Evolutionary conservation across 2,113 vertebrate genomes (phyloP).

Genomic region (Atrichornis clamosus): DNA sequence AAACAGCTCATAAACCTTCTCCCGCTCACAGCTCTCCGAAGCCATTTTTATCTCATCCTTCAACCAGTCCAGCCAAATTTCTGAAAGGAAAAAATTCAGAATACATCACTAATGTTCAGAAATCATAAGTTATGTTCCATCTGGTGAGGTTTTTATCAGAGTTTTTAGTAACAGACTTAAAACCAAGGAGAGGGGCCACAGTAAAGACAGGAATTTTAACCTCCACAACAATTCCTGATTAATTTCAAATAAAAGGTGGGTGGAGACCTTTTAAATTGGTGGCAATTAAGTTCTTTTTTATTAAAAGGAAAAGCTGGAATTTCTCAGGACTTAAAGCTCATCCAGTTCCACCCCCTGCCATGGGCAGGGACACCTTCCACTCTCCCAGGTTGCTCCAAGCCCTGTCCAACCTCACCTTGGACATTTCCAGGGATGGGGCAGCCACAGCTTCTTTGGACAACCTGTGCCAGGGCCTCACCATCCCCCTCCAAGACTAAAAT

Average conservation of each 20-base stretch:
- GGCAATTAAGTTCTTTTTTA: background rate
- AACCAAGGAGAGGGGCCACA: accelerated
- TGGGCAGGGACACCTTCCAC: background rate
- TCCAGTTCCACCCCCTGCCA: background rate
- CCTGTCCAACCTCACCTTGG: accelerated
- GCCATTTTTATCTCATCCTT: constrained; percentile 92
- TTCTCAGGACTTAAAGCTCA: background rate
- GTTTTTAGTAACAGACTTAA: background rate
- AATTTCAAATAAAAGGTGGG: background rate
- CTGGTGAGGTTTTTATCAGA: too few relatives aligned
- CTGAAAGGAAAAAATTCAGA: constrained; percentile 59
- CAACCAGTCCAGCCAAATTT: constrained; percentile 97
- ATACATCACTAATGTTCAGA: background rate
- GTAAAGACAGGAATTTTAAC: background rate
- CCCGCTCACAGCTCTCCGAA: constrained; percentile 80
- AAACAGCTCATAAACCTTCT: constrained; percentile 90
- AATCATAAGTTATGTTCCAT: background rate
- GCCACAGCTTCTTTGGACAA: background rate
- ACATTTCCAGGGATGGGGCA: background rate
- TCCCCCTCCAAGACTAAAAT: background rate
- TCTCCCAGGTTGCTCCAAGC: accelerated
- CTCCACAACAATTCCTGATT: background rate
- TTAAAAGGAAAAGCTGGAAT: background rate
- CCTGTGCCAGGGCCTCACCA: background rate
- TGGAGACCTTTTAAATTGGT: accelerated